Conservation (phyloP, 1,140 invertebrate species). For the Paralvinella palmiformis region DNA sequence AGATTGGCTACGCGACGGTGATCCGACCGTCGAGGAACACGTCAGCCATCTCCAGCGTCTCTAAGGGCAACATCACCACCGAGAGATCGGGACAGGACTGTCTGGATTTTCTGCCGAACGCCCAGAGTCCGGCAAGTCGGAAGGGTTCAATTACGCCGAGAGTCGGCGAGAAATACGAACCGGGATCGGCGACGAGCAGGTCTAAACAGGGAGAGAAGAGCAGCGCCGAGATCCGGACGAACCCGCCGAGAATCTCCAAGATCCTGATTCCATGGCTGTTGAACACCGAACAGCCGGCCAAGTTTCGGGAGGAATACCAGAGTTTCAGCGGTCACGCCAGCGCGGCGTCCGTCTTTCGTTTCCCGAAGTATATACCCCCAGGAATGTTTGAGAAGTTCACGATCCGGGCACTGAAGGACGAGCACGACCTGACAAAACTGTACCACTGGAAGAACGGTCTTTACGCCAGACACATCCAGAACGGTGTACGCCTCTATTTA, state of each 20-base stretch:
- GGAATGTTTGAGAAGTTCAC: slow-evolving; percentile 38
- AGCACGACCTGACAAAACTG: slow-evolving; percentile 28
- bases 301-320: slow-evolving; percentile 24
- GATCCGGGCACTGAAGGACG: slow-evolving; percentile 28
- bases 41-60: too few species aligned
- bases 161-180: too few species aligned
- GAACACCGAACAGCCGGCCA: slow-evolving; percentile 24
- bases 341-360: slow-evolving; percentile 24
- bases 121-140: neutral
- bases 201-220: too few species aligned
- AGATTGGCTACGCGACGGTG: slow-evolving; percentile 33
- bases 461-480: slow-evolving; percentile 27
- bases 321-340: slow-evolving; percentile 17
- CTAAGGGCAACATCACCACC: slow-evolving; percentile 20
- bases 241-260: slow-evolving; percentile 22
- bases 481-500: slow-evolving; percentile 23
- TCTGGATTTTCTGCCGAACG: neutral
- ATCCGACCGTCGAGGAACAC: too few species aligned
- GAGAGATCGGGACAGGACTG: neutral
- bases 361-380: slow-evolving; percentile 39
- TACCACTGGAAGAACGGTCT: slow-evolving; percentile 41
- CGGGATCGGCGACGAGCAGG: too few species aligned
- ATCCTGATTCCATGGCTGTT: slow-evolving; percentile 27
- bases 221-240: neutral
- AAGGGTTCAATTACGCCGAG: neutral